These are phyloP conservation scores for Miichthys miiuy DNA, from an alignment of 2,797 vertebrate species.

Conservation along the genomic window DNA sequence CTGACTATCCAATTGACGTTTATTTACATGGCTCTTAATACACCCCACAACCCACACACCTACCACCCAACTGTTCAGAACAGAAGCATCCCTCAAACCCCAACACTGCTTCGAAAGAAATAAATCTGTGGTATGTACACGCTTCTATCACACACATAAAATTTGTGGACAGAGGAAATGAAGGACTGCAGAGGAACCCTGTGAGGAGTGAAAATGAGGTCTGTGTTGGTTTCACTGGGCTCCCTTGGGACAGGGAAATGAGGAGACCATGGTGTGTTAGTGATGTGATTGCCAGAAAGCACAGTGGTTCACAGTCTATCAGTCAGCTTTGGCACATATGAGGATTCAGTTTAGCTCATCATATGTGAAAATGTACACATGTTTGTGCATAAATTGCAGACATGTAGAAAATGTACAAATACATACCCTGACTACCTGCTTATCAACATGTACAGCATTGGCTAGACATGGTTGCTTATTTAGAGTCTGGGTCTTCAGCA, in stretches of 20 bases:
- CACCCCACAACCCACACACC: slow-evolving; percentile 32
- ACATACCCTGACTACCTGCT: slow-evolving; percentile 8
- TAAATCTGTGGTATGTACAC: slow-evolving; percentile 56
- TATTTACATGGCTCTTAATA: slow-evolving; percentile 79
- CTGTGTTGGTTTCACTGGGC: slow-evolving; percentile 56
- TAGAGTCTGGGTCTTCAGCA: too few relatives aligned
- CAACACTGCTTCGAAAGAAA: slow-evolving; percentile 52
- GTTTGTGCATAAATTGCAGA: slow-evolving; percentile 42
- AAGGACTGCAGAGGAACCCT: slow-evolving; percentile 63
- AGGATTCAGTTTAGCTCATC: slow-evolving; percentile 49
- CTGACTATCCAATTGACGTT: slow-evolving; percentile 75
- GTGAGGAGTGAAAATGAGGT: slow-evolving; percentile 79
- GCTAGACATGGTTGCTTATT: slow-evolving; percentile 3
- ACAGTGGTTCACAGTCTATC: slow-evolving; percentile 36
- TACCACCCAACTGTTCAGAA: slow-evolving; percentile 46
- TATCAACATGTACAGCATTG: slow-evolving; percentile 23
- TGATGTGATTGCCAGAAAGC: slow-evolving; percentile 71
- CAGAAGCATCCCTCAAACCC: slow-evolving; percentile 36
- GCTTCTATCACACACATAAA: slow-evolving; percentile 65
- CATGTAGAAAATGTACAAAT: slow-evolving; percentile 30
- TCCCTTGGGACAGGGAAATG: slow-evolving; percentile 59
- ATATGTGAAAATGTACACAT: slow-evolving; percentile 43
- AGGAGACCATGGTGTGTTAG: slow-evolving; percentile 75
- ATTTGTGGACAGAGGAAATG: slow-evolving; percentile 78
- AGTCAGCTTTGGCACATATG: slow-evolving; percentile 46